Evolutionary conservation across 2,113 vertebrate species (phyloP).

Genomic region (Laticauda laticaudata): DNA sequence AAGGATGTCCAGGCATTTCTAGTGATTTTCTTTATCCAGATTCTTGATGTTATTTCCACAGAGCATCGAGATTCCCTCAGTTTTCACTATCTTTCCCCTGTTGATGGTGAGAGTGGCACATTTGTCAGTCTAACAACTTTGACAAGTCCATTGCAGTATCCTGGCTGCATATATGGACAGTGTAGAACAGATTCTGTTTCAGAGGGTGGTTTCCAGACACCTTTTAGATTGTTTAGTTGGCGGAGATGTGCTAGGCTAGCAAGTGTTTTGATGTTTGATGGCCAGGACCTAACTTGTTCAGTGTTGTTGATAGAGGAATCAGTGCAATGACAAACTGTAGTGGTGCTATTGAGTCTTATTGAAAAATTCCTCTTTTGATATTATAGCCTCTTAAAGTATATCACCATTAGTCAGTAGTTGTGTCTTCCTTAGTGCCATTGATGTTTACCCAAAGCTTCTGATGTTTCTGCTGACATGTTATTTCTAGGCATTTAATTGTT

Average conservation of each 20-base stretch:
- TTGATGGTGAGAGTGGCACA: neutral
- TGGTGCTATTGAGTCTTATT: neutral
- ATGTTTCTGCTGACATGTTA: neutral
- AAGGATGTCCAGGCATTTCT: neutral
- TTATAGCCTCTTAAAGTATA: neutral
- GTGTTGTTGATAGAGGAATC: neutral
- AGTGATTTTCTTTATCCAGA: neutral
- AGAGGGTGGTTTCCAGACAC: neutral
- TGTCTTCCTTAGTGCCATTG: neutral
- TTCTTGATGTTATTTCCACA: neutral
- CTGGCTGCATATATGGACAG: neutral
- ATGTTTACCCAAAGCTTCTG: neutral
- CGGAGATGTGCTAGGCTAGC: neutral
- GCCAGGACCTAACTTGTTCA: neutral
- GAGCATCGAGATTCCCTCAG: neutral
- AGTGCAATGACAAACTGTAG: neutral
- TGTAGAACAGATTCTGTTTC: neutral
- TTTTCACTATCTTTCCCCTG: neutral
- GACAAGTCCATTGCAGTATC: neutral
- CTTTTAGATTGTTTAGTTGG: neutral
- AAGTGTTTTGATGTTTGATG: neutral
- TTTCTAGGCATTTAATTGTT: neutral
- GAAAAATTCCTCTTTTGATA: neutral
- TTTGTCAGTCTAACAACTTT: neutral
- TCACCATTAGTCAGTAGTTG: neutral